Conservation (phyloP, 2,797 vertebrate genomes). For the Phoxinus dragarum region DNA sequence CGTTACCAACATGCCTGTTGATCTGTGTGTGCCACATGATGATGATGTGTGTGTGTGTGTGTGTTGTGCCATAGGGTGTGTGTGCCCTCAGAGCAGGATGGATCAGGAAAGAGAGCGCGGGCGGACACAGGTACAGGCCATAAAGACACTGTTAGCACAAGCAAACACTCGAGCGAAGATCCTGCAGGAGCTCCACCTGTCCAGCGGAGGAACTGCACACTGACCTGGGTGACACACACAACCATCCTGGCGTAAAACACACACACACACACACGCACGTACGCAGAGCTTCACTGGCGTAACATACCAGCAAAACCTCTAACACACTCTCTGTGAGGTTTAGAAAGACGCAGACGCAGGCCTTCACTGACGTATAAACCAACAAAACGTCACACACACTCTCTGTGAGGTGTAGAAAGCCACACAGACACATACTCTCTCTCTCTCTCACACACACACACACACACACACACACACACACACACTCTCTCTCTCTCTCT, state of each 20-base stretch:
- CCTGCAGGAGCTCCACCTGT: constrained; percentile 55
- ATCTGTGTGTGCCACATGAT: constrained; percentile 15
- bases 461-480: too few relatives aligned
- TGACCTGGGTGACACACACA: background rate
- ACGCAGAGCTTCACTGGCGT: background rate
- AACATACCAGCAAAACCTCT: background rate
- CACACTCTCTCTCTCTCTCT: too few relatives aligned
- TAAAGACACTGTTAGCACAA: constrained; percentile 80
- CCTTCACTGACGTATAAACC: background rate
- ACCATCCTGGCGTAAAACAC: background rate
- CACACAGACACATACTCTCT: too few relatives aligned
- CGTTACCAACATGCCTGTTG: background rate
- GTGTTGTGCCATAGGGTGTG: constrained; percentile 51
- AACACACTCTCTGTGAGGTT: background rate
- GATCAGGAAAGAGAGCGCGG: constrained; percentile 34
- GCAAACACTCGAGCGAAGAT: constrained; percentile 78
- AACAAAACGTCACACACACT: background rate
- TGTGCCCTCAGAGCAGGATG: constrained; percentile 57
- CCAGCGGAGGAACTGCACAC: background rate
- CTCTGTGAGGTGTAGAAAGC: too few relatives aligned
- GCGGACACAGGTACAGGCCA: constrained; percentile 75
- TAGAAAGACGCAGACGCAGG: background rate
- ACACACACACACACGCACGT: background rate
- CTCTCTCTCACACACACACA: too few relatives aligned
- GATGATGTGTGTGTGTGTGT: constrained; percentile 42